Evolutionary conservation across 2,797 vertebrate genomes (phyloP), one percentile per base, ranked within the genome.

Genomic region (Distichodus sexfasciatus): DNA sequence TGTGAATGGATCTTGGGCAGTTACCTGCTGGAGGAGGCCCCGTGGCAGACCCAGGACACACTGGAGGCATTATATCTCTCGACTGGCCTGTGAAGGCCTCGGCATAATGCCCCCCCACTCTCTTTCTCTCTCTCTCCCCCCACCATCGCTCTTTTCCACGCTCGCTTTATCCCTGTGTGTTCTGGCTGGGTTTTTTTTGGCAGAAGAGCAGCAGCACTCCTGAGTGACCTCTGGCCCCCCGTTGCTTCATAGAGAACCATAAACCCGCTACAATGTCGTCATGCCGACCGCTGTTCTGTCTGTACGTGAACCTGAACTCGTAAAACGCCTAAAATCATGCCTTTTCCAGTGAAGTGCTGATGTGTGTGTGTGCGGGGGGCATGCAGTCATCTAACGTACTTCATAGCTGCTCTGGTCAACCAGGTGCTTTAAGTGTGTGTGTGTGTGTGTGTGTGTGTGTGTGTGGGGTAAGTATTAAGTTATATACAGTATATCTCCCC

Each of bases 251-350:
- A 24, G 50, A 12, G 28, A 53, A 28, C 57, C 28, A 44, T 44
- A 62, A 61, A 70, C 15, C 47, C 31, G 17, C 47, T 44, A 23
- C 47, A 44, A 12, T 44, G 58, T 53, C 47, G 28, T 53, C 58
- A 44, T 53, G 28, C 46, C 31, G 21, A 55, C 29, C 35, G 19
- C 21, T 58, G 10, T 3, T 17, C 46, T 61, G 36, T 17, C 46
- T 61, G 36, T 70, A 36, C 58, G 19, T 62, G 28, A 62, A 19
- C 15, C 19, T 21, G 28, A 11, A 19, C 47, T 62, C 40, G 8
- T 59, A 41, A 69, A 62, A n/a, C 23, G 15, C 26, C 15, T 12
- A n/a, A 29, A 21, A 24, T 24, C 38, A n/a, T 70, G 47, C 46
- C 31, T 61, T 69, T 53, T 58, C 41, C 66, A 68, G 41, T 21